Base-by-base conservation (phyloP, 2,888 invertebrate genomes). In the Eulithis testata region DNA sequence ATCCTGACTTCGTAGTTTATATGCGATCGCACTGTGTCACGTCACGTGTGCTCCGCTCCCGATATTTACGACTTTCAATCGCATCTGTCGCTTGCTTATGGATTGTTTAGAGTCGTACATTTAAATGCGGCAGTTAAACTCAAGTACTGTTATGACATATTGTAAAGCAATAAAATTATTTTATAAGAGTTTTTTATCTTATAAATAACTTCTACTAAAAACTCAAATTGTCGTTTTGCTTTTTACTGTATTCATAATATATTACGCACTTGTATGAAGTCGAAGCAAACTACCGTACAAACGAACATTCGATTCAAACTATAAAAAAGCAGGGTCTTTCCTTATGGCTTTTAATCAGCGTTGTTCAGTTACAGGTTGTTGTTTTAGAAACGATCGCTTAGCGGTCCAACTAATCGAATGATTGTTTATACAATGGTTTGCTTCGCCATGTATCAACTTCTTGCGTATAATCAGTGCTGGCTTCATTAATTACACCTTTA, bases 51-150 rank as follows among this genome's bases (percentile, higher is more conserved):
- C 78, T 72, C 76, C 62, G 76, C 75, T 78, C 73, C 77, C 82
- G 83, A 89, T 91, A 88, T 91, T 91, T 91, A 90, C 85, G 87
- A 86, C 88, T 87, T 89, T 88, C 87, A 88, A 88, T 90, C 83
- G 82, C 84, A 84, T 87, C 81, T 86, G 86, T 85, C 83, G 81
- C 80, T 65, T 37, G 58, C 65, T 66, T 68, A 67, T 69, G 58
- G 63, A 72, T 73, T 72, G 70, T 69, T 70, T 70, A 71, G 67
- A 73, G 52, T 50, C 36, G 62, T 65, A 60, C 62, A 69, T 70
- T 70, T 57, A 69, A 70, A 71, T 68, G 63, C 50, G 53, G 49
- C 47, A 37, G 43, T 69, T 63, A 73, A 71, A 68, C 52, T 68
- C 49, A 58, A 63, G 47, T 54, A 54, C 53, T 52, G 63, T 21